Evolutionary conservation across 2,888 invertebrate species (phyloP), one percentile per base, ranked within the genome.

Genomic region (Diloba caeruleocephala): DNA sequence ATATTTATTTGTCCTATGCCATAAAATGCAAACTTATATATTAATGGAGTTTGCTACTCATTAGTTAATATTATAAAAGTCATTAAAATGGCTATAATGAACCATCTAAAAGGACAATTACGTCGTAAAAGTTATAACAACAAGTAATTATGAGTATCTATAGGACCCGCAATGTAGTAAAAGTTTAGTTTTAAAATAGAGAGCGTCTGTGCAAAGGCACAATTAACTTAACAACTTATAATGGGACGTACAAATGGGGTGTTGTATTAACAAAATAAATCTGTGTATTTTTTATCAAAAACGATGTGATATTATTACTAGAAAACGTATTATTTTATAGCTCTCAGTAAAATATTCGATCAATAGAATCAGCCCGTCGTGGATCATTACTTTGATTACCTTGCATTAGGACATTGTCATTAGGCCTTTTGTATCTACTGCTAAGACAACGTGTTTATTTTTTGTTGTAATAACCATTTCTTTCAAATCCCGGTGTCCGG

Each of bases 61-160:
- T 37, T 31, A 23, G 12, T 5, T 45, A 34, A 43, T 51, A 39
- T 51, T 44, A 64, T 39, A 39, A 28, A 36, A 29, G 54, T 38
- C 52, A 55, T 49, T 52, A 58, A 55, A 44, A 8, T 23, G 34
- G 25, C 31, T 41, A 43, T 61, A 53, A 51, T 61, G 23, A 51
- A 53, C 42, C 38, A 48, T 44, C 12, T 43, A 42, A 54, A 65
- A 55, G 62, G 52, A 62, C 59, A 37, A 62, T 51, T 45, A 37
- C 41, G 32, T 34, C 15, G 42, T 65, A 48, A 68, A 69, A 65
- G 61, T 65, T 36, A 58, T 59, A 56, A 71, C 26, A 54, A 58
- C 46, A 53, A 57, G 59, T 52, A 55, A 62, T 69, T 65, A 57
- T 34, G 62, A 37, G 41, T 46, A 43, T n/a, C n/a, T n/a, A n/a